Evolutionary conservation across 2,797 vertebrate species (phyloP).

Genomic region (Rhinatrema bivittatum): DNA sequence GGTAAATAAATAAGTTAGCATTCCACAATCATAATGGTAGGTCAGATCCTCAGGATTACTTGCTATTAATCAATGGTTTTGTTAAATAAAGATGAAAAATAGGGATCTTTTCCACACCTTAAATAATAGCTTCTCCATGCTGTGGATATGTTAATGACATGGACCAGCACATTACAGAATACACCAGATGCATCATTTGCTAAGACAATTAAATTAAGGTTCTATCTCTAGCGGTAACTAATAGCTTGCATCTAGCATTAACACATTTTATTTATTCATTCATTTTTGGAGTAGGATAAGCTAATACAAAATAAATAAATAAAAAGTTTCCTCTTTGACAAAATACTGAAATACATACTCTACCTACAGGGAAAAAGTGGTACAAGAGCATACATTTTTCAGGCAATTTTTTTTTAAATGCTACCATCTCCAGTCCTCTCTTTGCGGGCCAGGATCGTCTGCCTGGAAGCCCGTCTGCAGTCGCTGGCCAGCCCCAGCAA

Average conservation of each 20-base stretch:
- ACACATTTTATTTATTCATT: slow-evolving; percentile 3
- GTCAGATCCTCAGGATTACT: not conserved
- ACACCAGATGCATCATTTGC: slow-evolving; percentile 22
- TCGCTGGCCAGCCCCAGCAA: slow-evolving; percentile 65
- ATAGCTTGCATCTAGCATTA: slow-evolving; percentile 11
- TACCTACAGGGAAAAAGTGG: not conserved
- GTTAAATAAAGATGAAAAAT: slow-evolving; percentile 16
- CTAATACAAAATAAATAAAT: slow-evolving; percentile 9
- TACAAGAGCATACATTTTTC: rapidly evolving
- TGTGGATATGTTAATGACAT: slow-evolving; percentile 20
- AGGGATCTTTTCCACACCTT: slow-evolving; percentile 14
- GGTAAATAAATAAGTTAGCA: not conserved
- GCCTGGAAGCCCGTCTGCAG: slow-evolving; percentile 50
- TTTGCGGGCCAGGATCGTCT: slow-evolving; percentile 59
- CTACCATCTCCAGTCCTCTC: slow-evolving; percentile 65
- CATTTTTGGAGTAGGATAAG: slow-evolving; percentile 26
- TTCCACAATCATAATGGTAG: not conserved
- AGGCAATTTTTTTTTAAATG: slow-evolving; percentile 25
- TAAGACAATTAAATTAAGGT: slow-evolving; percentile 24
- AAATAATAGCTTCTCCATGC: slow-evolving; percentile 22
- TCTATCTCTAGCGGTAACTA: slow-evolving; percentile 32
- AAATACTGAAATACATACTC: not conserved
- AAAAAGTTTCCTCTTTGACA: not conserved
- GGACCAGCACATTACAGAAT: slow-evolving; percentile 19
- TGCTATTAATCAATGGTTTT: not conserved